Base-by-base conservation (phyloP, 2,113 vertebrate species). In the Baryphthengus martii region DNA sequence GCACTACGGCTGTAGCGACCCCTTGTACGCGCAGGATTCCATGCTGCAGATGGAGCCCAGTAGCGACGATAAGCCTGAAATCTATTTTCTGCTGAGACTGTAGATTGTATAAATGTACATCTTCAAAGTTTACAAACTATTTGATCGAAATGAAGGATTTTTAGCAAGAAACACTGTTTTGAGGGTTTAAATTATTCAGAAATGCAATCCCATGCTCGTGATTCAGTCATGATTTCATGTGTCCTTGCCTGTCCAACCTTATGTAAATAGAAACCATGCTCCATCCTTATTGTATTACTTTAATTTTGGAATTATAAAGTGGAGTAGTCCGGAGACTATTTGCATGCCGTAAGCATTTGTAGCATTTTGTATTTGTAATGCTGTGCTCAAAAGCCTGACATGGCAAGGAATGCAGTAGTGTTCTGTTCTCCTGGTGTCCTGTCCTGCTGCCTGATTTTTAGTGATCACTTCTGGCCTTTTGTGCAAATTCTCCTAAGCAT, bases 1-100 rank as follows among this genome's bases (percentile, higher is more conserved):
- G 71, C 97, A 37, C 44, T 94, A 96, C 2, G 95, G 98, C 90
- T 98, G 97, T 2, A 85, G 91, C 2, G 98, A 99, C 95, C 97
- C n/a, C 18, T 96, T 97, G 67, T 98, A 96, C n/a, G 74, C 95
- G 0, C 98, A 97, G 31, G 81, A 96, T 50, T 97, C 98, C 21
- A 90, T 98, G 45, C 94, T 98, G 89, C 97, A 93, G 88, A 94
- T 97, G 65, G 97, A 99, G 55, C 93, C 98, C 29, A 95, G 81
- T 29, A 85, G 90, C 11, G 93, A 96, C 3, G 99, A 99, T 42
- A 99, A 99, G 94, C 99, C 99, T 16, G 99, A 99, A 95, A 98
- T 99, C 28, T 99, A 99, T 97, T 99, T 99, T 93, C 97, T 99
- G 85, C 98, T 99, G 77, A 97, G 99, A 97, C 98, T 98, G 95